These are phyloP conservation scores for Myripristis jacobus DNA, from an alignment of 2,797 vertebrate species.

Conservation along the genomic window DNA sequence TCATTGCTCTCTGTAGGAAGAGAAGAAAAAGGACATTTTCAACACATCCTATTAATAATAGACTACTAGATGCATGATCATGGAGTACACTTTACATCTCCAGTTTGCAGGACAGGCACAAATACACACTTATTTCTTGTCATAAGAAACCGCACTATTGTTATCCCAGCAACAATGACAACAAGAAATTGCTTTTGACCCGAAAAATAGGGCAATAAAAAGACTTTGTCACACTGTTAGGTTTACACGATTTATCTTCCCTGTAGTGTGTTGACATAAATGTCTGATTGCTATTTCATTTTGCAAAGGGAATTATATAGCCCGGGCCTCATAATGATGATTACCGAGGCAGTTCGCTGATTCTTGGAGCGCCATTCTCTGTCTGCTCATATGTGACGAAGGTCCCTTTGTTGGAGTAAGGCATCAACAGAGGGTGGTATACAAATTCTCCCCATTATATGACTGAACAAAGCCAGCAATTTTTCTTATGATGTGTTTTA, in stretches of 20 bases:
- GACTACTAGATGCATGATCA: slow-evolving; percentile 17
- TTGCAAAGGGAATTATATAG: slow-evolving; percentile 9
- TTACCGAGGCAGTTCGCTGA: slow-evolving; percentile 52
- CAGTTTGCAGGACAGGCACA: neutral
- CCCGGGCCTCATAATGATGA: slow-evolving; percentile 35
- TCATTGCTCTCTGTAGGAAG: slow-evolving; percentile 93
- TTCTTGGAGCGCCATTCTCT: slow-evolving; percentile 17
- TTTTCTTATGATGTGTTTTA: slow-evolving; percentile 12
- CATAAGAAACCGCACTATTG: slow-evolving; percentile 6
- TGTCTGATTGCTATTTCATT: slow-evolving; percentile 36
- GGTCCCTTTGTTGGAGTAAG: slow-evolving; percentile 34
- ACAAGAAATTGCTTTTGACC: neutral
- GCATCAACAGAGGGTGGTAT: neutral
- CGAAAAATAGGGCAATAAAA: slow-evolving; percentile 30
- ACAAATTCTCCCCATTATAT: slow-evolving; percentile 29
- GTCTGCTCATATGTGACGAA: slow-evolving; percentile 34
- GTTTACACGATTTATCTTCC: slow-evolving; percentile 18
- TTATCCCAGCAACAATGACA: slow-evolving; percentile 19
- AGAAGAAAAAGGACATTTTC: slow-evolving; percentile 54
- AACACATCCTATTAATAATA: slow-evolving; percentile 17
- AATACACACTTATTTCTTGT: slow-evolving; percentile 1
- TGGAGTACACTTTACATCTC: slow-evolving; percentile 1
- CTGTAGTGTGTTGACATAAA: slow-evolving; percentile 26
- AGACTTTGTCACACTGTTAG: neutral
- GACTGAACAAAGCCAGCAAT: slow-evolving; percentile 26